Evolutionary conservation across 2,797 vertebrate species (phyloP).

Genomic region (Acanthis flammea): DNA sequence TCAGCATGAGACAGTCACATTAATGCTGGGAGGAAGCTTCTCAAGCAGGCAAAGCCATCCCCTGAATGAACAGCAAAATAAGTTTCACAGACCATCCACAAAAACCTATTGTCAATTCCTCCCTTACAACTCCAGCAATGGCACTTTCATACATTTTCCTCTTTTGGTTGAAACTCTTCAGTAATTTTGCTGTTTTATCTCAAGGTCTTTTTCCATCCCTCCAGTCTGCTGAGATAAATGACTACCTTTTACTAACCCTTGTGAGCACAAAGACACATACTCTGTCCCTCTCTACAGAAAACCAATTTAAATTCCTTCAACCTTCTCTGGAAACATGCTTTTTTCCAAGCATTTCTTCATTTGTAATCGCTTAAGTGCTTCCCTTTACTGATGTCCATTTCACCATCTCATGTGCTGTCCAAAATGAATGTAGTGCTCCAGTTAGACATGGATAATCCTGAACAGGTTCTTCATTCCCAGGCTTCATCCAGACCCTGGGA

Average conservation of each 20-base stretch:
- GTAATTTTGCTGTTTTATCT: neutral
- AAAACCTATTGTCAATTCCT: neutral
- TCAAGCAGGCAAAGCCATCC: neutral
- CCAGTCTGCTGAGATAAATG: neutral
- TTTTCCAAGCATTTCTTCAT: neutral
- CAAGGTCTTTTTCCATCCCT: neutral
- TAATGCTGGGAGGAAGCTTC: neutral
- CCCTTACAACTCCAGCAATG: neutral
- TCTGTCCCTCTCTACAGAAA: neutral
- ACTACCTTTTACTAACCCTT: neutral
- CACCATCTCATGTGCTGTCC: neutral
- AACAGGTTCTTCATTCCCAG: neutral
- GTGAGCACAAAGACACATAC: neutral
- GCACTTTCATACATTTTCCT: neutral
- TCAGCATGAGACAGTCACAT: neutral
- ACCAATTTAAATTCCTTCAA: neutral
- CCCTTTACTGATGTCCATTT: neutral
- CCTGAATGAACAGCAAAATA: neutral
- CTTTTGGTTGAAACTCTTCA: neutral
- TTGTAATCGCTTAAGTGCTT: neutral
- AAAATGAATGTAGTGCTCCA: neutral
- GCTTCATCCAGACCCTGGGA: neutral
- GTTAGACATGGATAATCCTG: neutral
- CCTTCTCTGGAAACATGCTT: neutral
- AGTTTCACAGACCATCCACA: neutral